These are phyloP conservation scores for Heliopora coerulea DNA, from an alignment of 92 coral and sea anemone species.

Conservation along the genomic window DNA sequence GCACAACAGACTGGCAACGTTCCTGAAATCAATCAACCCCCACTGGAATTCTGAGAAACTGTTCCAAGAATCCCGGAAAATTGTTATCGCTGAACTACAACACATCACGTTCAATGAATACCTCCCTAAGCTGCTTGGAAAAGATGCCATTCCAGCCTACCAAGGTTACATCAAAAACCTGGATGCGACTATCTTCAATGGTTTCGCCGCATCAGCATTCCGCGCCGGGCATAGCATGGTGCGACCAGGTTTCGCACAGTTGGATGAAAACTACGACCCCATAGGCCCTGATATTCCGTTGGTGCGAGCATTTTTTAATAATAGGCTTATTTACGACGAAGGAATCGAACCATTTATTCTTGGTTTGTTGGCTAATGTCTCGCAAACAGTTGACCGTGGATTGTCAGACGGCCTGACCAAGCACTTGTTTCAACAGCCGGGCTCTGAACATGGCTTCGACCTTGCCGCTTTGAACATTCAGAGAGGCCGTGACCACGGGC, in stretches of 20 bases:
- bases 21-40: constrained; percentile 55
- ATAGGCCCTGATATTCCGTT: constrained; percentile 78
- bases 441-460: constrained; percentile 92
- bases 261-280: constrained; percentile 81
- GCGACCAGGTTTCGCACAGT: constrained; percentile 69
- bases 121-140: constrained; percentile 81
- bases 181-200: constrained; percentile 77
- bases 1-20: constrained; percentile 83
- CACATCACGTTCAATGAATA: constrained; percentile 83
- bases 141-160: constrained; percentile 60
- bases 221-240: constrained; percentile 92
- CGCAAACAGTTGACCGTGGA: constrained; percentile 65
- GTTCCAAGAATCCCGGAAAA: constrained; percentile 88
- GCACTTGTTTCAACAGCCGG: constrained; percentile 95
- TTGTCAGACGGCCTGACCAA: constrained; percentile 80
- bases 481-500: constrained; percentile 96
- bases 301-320: constrained; percentile 81
- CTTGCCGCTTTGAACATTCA: constrained; percentile 93
- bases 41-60: constrained; percentile 75
- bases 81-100: constrained; percentile 87
- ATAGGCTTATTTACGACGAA: constrained; percentile 68
- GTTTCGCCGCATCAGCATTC: constrained; percentile 90
- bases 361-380: constrained; percentile 91
- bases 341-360: constrained; percentile 83
- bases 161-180: constrained; percentile 64